Evolutionary conservation across 2,113 vertebrate species (phyloP).

Genomic region (Perca fluviatilis): DNA sequence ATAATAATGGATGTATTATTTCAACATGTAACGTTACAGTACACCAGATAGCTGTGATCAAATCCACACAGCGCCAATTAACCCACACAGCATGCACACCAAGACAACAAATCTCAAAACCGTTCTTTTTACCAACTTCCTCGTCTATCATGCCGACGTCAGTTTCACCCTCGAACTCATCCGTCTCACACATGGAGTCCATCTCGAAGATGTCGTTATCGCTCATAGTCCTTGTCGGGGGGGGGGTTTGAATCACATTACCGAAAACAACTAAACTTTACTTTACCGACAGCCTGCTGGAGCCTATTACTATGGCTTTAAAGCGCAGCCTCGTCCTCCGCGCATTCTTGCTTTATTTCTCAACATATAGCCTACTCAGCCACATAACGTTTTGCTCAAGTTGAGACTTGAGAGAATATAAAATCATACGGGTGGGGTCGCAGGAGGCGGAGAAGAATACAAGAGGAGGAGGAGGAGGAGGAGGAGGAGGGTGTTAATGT

Average conservation of each 20-base stretch:
- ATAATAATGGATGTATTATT: too few species aligned
- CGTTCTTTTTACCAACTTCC: conserved; percentile 70
- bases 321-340: background rate
- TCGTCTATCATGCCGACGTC: conserved; percentile 55
- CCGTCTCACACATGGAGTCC: conserved; percentile 65
- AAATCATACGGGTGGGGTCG: conserved; percentile 61
- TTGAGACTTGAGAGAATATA: conserved; percentile 52
- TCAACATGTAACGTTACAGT: too few species aligned
- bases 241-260: background rate
- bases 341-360: conserved; percentile 31
- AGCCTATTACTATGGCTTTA: background rate
- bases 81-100: background rate
- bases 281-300: background rate
- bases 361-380: background rate
- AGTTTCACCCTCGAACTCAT: conserved; percentile 48
- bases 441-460: background rate
- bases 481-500: background rate
- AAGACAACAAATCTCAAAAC: background rate
- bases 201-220: conserved; percentile 69
- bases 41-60: too few species aligned
- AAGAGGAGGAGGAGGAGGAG: background rate
- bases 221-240: conserved; percentile 48
- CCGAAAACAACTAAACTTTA: background rate
- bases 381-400: conserved; percentile 35
- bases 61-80: background rate